Evolutionary conservation across 1,140 invertebrate species (phyloP).

Genomic region (Leptinotarsa defecta): DNA sequence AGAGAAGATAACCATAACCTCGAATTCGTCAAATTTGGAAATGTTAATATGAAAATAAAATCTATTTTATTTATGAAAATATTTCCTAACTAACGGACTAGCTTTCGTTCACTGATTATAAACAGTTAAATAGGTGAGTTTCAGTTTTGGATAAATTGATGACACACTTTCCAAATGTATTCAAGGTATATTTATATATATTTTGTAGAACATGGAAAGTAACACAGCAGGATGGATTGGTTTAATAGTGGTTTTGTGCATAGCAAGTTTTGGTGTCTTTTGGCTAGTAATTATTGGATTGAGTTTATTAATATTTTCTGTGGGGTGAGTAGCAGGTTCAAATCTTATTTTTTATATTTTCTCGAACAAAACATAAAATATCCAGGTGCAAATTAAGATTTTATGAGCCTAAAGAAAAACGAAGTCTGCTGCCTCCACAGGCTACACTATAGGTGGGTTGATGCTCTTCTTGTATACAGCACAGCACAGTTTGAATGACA

Average conservation of each 20-base stretch:
- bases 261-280: conserved; percentile 48
- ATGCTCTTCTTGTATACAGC: too few species aligned
- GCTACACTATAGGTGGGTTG: too few species aligned
- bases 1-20: not conserved
- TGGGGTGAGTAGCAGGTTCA: conserved; percentile 45
- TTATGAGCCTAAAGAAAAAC: too few species aligned
- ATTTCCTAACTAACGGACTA: not conserved
- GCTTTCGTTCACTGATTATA: not conserved
- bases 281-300: conserved; percentile 43
- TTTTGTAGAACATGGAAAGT: conserved; percentile 29
- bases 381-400: too few species aligned
- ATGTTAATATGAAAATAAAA: not conserved
- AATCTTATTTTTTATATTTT: too few species aligned
- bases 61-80: not conserved
- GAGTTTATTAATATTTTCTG: conserved; percentile 44
- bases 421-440: too few species aligned
- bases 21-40: not conserved
- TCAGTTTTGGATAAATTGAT: not conserved
- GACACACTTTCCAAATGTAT: not conserved
- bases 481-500: too few species aligned
- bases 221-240: conserved; percentile 44
- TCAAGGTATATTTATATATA: not conserved
- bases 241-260: conserved; percentile 47
- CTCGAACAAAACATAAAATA: too few species aligned
- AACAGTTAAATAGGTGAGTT: not conserved